Evolutionary conservation across 2,888 invertebrate species (phyloP), one percentile per base, ranked within the genome.

Genomic region (Archips xylosteana): DNA sequence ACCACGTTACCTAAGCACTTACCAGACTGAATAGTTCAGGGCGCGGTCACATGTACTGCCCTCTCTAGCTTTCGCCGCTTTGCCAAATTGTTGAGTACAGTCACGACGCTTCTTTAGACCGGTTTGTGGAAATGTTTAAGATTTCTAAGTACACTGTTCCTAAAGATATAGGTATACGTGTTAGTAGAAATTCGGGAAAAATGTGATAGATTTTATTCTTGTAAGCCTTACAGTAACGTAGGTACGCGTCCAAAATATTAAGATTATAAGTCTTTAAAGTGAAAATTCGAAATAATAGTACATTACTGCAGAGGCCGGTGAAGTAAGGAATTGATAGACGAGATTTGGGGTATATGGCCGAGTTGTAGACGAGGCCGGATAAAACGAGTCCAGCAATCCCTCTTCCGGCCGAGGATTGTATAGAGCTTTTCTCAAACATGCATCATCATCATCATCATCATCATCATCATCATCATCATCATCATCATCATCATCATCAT

Each of bases 61-160:
- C 13, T 51, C 9, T 12, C 60, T 64, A 47, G 69, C 69, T 69
- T 51, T 69, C 62, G 13, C 51, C 15, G 47, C 68, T 39, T 62
- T 62, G n/a, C 61, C 51, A 39, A 69, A 69, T 69, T 23, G 23
- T 62, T 69, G 8, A 45, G 39, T 32, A 51, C 39, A 51, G 51
- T 42, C 70, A 70, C 67, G 67, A 67, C 42, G 13, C 5, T 59
- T 67, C n/a, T 39, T 66, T 39, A 15, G 23, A 54, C 39, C 36
- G 12, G 65, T 47, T 63, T 13, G 34, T 34, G 12, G 12, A 12
- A 57, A 32, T 60, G n/a, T n/a, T 36, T 8, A 60, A 34, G 34
- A 34, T 59, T n/a, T 60, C 23, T 32, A 12, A 32, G 10, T 57
- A 10, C 10, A 32, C 3, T 57, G 32, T 12, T 57, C 57, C 32